Base-by-base conservation (phyloP, 2,888 invertebrate genomes). In the Laspeyria flexula region DNA sequence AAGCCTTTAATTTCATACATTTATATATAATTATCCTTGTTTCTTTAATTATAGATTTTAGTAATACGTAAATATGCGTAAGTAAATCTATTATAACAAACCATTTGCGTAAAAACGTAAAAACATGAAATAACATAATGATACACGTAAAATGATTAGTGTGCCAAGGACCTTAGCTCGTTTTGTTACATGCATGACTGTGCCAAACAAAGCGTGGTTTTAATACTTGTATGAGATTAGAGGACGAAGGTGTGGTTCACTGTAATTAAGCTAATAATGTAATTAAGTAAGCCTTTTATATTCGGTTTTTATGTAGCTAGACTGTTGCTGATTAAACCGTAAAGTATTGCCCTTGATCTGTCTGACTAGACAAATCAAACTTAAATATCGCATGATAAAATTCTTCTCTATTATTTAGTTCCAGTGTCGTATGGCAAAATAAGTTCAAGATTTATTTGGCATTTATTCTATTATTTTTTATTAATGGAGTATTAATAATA, bases 131-230 rank as follows among this genome's bases (percentile, higher is more conserved):
- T 13, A 11, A 44, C 21, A 31, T 60, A 47, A 60, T 60, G 55
- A 63, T 60, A 49, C 58, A 18, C 18, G 18, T 18, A 57, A 55
- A 34, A 61, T 59, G 56, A 65, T 59, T 50, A 63, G 34, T 62
- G 48, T 73, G 79, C 57, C 79, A 79, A 77, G 79, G 79, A 63
- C 65, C 49, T n/a, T 6, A 25, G 25, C 7, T 43, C 10, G 62
- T 62, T 72, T 69, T 58, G 65, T 54, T 56, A 59, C 71, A 71
- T 69, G 70, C 67, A 69, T 66, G 68, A 62, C 64, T 55, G 44
- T 60, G 54, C 43, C 56, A 62, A 64, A 67, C 71, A 73, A 74
- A 68, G 55, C 52, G 38, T 49, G 47, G 37, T 27, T 60, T 34
- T 64, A 44, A 65, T 58, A 30, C n/a, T n/a, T n/a, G 35, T 38